Evolutionary conservation across 2,797 vertebrate genomes (phyloP), one percentile per base, ranked within the genome.

Genomic region (Propithecus perrieri): DNA sequence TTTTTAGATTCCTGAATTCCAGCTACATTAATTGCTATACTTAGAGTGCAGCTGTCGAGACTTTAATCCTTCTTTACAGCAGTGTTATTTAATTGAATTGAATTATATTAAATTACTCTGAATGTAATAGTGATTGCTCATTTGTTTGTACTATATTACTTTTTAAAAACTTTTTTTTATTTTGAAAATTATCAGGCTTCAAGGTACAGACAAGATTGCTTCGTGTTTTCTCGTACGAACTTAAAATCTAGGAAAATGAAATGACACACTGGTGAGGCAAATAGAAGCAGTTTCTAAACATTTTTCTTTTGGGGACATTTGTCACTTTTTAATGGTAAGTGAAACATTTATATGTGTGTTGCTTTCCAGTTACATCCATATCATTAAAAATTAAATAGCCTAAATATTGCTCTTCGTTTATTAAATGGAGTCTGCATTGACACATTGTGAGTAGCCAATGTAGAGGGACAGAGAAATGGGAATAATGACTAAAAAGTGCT

Each of bases 41-140:
- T 96, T 95, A 92, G 69, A 72, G 35, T 63, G 41, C 86, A 86
- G 86, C 89, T 96, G 86, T 83, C 0, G 0, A 95, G 86, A 75
- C 83, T 92, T 92, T 97, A 96, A 97, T 96, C 91, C 74, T n/a
- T 95, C 86, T 95, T 79, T 92, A 91, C 74, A 55, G 53, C 78
- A 89, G 75, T 69, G 84, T 83, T 93, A 93, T 89, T 97, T 80
- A 96, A 96, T 96, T 94, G 85, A 97, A 94, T 83, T 76, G 79
- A 97, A 95, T 97, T 96, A 89, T 57, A 80, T 91, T 91, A 89
- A 96, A 96, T 96, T 94, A 96, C 46, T 84, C 69, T 94, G 59
- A 79, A 63, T 91, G 7, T 71, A 79, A 61, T 89, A 92, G 85
- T 63, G 63, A 89, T n/a, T 83, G n/a, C 79, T 96, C 89, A 76